Conservation (phyloP, 2,113 vertebrate genomes). For the Malurus elegans region DNA sequence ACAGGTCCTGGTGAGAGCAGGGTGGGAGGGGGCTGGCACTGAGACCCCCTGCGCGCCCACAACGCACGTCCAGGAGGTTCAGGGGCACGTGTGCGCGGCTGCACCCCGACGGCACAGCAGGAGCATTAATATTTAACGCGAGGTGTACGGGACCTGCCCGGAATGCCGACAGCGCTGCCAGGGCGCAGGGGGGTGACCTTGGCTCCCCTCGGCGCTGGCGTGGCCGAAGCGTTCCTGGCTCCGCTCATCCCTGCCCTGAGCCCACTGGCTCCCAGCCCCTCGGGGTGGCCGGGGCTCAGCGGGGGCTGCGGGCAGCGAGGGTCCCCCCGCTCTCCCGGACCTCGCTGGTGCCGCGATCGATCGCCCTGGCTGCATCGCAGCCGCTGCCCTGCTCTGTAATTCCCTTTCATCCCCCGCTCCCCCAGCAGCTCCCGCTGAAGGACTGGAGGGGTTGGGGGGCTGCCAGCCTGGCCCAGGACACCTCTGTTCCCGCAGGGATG, state of each 20-base stretch:
- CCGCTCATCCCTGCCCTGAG: neutral
- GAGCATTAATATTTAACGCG: slow-evolving; percentile 32
- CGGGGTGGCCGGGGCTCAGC: accelerated
- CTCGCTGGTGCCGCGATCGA: neutral
- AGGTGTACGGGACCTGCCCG: slow-evolving; percentile 11
- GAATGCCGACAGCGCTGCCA: neutral
- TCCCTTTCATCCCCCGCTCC: slow-evolving; percentile 54
- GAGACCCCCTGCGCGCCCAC: accelerated
- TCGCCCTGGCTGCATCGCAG: neutral
- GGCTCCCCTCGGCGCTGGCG: neutral
- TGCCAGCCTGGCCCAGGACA: neutral
- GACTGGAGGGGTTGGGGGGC: neutral
- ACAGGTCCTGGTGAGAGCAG: accelerated
- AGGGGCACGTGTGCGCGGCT: neutral
- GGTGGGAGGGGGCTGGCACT: neutral
- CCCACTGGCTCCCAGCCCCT: accelerated
- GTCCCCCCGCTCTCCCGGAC: neutral
- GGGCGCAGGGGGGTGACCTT: slow-evolving; percentile 18
- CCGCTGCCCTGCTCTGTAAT: slow-evolving; percentile 16
- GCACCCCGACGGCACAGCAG: neutral
- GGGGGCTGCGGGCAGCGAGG: neutral
- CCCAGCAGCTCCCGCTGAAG: neutral
- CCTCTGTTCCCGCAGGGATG: neutral
- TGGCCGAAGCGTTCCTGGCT: neutral
- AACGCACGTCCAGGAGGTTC: accelerated